Base-by-base conservation (phyloP, 2,888 invertebrate genomes). In the Cosmorhoe ocellata region DNA sequence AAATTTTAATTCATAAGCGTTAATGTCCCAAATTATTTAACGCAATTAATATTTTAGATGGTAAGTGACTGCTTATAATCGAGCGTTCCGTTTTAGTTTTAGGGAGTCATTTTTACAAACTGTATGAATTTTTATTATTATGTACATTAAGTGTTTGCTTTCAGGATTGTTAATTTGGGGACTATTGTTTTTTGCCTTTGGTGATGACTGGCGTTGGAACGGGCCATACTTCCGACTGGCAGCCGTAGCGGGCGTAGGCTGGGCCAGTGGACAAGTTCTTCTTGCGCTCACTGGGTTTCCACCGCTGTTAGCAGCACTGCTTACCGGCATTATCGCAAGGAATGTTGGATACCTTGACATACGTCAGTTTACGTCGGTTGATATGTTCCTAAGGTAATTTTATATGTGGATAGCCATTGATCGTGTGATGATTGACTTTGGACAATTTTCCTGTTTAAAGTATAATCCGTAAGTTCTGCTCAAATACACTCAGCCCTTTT, bases 311-410 rank as follows among this genome's bases (percentile, higher is more conserved):
- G 89, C 84, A 9, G 84, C 85, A 1, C 57, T 90, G 1, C 54
- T 84, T 1, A 81, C 76, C 0, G 90, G 90, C 9, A 84, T 90
- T 30, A 61, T 81, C 0, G 87, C 84, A 0, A 71, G 84, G 10
- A 74, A 88, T 46, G 49, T 85, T 0, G 80, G 73, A 1, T 76
- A 83, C 11, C 72, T 90, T 0, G 81, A 88, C 32, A 89, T 90
- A 84, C 63, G 82, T 41, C 60, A 81, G 1, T 79, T 78, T 46
- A 72, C 75, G 1, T 66, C 81, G 3, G 63, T 88, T 10, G 90
- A 90, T 51, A 59, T 63, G 9, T 83, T 85, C 63, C 67, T 90
- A 56, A 83, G 89, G 90, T 89, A 66, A 7, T 3, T 43, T 24
- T 38, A 8, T 10, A 9, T n/a, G n/a, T n/a, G n/a, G n/a, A n/a